Evolutionary conservation across 2,888 invertebrate genomes (phyloP), one percentile per base, ranked within the genome.

Genomic region (Helobdella robusta): DNA sequence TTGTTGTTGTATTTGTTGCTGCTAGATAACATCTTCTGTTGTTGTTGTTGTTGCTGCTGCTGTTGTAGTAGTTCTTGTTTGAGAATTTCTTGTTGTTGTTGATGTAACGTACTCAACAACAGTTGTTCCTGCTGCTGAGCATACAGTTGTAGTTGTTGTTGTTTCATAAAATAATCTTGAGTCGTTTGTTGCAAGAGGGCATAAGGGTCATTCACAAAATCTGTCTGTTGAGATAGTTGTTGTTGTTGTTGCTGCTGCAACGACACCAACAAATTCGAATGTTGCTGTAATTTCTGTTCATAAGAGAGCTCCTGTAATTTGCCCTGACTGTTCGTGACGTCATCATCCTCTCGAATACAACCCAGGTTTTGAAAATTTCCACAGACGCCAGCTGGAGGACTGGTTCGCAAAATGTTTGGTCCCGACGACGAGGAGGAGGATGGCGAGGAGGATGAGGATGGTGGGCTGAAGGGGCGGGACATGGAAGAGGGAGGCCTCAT

Each of bases 301-400:
- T 6, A 32, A 35, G 46, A 46, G 25, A 56, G 54, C 2, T 62
- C 65, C 34, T 23, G 46, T 3, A 59, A 54, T 34, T 59, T 52
- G n/a, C n/a, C n/a, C n/a, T n/a, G n/a, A 30, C 66, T 32, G 63
- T 59, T 8, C 4, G 62, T 64, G 54, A 72, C 74, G 6, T 72
- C 68, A 0, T 74, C 72, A 67, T 79, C 79, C 66, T 79, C 79
- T 32, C 75, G 74, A 40, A 79, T 79, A 72, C 77, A 77, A 30
- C 76, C 76, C 60, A 79, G 70, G 68, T 79, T 79, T 68, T 74
- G 77, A 67, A 75, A 76, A 52, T 69, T 74, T n/a, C n/a, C n/a
- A n/a, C n/a, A n/a, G 18, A 74, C 73, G 4, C 30, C 52, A n/a
- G n/a, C 48, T 30, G 56, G 56, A 8, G 56, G 56, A 30, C 56